Conservation (phyloP, 2,888 invertebrate genomes). For the Gibbula magus region DNA sequence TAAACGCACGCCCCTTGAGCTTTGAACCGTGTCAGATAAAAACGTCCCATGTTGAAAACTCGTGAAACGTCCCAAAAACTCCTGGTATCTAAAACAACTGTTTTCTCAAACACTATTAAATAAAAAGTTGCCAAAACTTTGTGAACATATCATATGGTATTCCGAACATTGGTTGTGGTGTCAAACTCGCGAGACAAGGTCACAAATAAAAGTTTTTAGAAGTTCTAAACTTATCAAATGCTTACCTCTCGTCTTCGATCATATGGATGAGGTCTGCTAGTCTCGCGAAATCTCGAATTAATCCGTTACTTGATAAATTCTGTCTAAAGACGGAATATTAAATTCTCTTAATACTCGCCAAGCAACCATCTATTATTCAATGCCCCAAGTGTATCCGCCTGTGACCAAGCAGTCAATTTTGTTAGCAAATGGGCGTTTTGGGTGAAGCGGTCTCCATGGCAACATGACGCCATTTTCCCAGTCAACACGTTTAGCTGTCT, state of each 20-base stretch:
- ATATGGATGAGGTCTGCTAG: constrained; percentile 39
- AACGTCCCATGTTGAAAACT: constrained; percentile 50
- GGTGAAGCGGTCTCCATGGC: constrained; percentile 30
- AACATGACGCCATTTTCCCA: constrained; percentile 40
- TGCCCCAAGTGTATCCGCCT: background rate
- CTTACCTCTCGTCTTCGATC: constrained; percentile 40
- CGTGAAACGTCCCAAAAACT: constrained; percentile 45
- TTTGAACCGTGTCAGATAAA: constrained; percentile 36
- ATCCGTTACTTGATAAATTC: constrained; percentile 3
- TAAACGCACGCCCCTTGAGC: constrained; percentile 27
- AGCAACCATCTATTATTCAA: background rate
- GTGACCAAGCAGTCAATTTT: constrained; percentile 12
- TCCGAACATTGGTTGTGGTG: background rate
- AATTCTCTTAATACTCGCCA: background rate
- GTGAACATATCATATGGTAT: background rate
- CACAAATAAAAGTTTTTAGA: constrained; percentile 32
- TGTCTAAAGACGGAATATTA: background rate
- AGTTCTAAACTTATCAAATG: constrained; percentile 33
- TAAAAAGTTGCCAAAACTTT: constrained; percentile 6
- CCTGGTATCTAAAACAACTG: constrained; percentile 1
- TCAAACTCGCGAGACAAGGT: constrained; percentile 4
- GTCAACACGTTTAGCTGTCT: constrained; percentile 34
- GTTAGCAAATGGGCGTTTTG: constrained; percentile 17
- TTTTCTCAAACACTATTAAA: background rate
- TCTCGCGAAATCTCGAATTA: constrained; percentile 33